A percentile compares a stretch with the other conserved stretches of the same genome.
Conservation (phyloP, 2,888 invertebrate genomes). For the Mystacides longicornis region DNA sequence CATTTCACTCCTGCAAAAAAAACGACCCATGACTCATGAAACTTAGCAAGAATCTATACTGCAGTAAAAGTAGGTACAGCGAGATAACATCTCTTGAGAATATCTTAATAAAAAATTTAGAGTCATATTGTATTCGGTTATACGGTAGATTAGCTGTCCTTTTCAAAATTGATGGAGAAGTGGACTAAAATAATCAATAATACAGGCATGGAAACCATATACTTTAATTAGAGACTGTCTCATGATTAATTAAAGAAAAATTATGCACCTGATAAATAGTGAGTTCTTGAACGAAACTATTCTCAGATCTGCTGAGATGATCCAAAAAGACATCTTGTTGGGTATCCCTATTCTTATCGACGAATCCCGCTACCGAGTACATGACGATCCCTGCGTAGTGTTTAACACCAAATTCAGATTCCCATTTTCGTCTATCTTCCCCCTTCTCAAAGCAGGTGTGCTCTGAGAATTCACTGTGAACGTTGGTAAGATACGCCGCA, state of each 20-base stretch:
- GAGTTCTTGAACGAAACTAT: slow-evolving; percentile 74
- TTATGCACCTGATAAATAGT: slow-evolving; percentile 40
- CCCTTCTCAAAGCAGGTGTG: slow-evolving; percentile 82
- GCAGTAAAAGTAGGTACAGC: too few relatives aligned
- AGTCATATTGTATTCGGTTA: too few relatives aligned
- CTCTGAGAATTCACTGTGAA: slow-evolving; percentile 78
- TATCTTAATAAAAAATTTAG: too few relatives aligned
- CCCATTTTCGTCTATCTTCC: slow-evolving; percentile 80
- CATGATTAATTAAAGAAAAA: not conserved
- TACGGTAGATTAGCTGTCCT: too few relatives aligned
- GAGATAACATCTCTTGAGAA: too few relatives aligned
- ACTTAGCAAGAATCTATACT: too few relatives aligned
- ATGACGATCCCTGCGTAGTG: slow-evolving; percentile 89
- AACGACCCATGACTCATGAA: too few relatives aligned
- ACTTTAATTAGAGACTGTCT: too few relatives aligned
- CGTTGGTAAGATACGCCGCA: slow-evolving; percentile 77
- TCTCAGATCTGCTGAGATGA: slow-evolving; percentile 74
- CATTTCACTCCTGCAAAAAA: too few relatives aligned
- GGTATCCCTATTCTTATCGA: slow-evolving; percentile 87
- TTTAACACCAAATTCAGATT: slow-evolving; percentile 79
- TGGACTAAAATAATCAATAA: too few relatives aligned
- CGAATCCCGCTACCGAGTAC: slow-evolving; percentile 70
- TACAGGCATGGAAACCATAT: too few relatives aligned
- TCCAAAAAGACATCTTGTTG: slow-evolving; percentile 92
- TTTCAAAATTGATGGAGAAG: too few relatives aligned